These are phyloP conservation scores for Dryobota labecula DNA, from an alignment of 2,888 invertebrate genomes.

Conservation along the genomic window DNA sequence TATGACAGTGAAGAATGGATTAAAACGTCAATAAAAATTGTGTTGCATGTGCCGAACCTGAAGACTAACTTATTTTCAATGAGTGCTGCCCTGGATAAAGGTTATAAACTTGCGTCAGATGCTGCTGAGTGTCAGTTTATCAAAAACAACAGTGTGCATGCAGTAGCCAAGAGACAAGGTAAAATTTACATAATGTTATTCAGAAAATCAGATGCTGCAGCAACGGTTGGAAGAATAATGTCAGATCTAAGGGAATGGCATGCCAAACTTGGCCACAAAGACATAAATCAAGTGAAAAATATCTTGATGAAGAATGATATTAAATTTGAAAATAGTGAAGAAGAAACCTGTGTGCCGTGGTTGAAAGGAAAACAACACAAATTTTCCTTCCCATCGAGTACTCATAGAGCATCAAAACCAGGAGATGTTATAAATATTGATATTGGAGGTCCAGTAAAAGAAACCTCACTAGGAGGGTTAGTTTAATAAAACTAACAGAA, in stretches of 20 bases:
- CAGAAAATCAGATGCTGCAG: too few species aligned
- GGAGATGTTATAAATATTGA: conserved; percentile 5
- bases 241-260: too few species aligned
- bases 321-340: too few species aligned
- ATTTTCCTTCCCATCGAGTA: background rate
- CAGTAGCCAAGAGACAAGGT: too few species aligned
- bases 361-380: too few species aligned
- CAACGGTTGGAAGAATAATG: too few species aligned
- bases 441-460: conserved; percentile 3
- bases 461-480: background rate
- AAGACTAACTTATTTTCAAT: background rate
- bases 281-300: too few species aligned
- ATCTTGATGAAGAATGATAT: too few species aligned
- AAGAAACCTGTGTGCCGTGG: too few species aligned
- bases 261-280: too few species aligned
- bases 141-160: background rate
- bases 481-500: background rate
- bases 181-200: too few species aligned
- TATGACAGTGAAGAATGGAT: background rate
- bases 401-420: background rate
- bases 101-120: background rate
- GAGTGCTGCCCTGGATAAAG: background rate
- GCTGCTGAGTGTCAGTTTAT: background rate
- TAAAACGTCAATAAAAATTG: background rate
- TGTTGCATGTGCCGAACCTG: background rate